Conservation (phyloP, 2,113 vertebrate genomes). For the Arizona elegans region DNA sequence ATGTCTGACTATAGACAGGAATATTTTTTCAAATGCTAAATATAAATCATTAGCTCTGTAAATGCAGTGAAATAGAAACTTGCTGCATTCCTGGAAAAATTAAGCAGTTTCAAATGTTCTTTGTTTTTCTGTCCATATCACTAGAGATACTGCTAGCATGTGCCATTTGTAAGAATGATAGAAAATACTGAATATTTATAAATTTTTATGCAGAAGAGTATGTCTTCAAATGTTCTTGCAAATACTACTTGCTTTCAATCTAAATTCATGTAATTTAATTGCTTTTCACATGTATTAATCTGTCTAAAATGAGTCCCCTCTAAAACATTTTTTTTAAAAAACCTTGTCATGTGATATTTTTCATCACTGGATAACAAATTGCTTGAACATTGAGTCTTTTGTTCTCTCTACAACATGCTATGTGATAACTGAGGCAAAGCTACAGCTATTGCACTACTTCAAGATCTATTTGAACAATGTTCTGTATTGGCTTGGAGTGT, state of each 20-base stretch:
- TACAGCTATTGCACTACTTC: constrained; percentile 15
- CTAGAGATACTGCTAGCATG: constrained; percentile 15
- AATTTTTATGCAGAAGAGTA: neutral
- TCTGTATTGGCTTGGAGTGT: constrained; percentile 28
- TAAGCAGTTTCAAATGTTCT: neutral
- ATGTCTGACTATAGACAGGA: neutral
- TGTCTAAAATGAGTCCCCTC: constrained; percentile 5
- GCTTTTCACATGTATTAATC: neutral
- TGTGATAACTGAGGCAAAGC: constrained; percentile 19
- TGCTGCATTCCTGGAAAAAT: constrained; percentile 34
- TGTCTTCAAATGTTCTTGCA: neutral
- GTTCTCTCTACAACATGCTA: constrained; percentile 23
- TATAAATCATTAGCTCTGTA: constrained; percentile 23
- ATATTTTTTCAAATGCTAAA: constrained; percentile 19
- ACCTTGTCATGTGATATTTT: constrained; percentile 36
- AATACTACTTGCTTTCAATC: neutral
- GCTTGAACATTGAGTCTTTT: constrained; percentile 40
- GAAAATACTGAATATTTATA: neutral
- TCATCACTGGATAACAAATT: neutral
- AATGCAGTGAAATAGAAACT: constrained; percentile 53
- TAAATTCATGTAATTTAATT: neutral
- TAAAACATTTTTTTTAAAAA: neutral
- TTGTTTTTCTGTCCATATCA: constrained; percentile 13
- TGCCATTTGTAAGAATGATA: neutral
- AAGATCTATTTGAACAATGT: neutral